phyloP scores from a whole-genome alignment of 2,888 invertebrate genomes.

The Tupiocoris notatus region DNA sequence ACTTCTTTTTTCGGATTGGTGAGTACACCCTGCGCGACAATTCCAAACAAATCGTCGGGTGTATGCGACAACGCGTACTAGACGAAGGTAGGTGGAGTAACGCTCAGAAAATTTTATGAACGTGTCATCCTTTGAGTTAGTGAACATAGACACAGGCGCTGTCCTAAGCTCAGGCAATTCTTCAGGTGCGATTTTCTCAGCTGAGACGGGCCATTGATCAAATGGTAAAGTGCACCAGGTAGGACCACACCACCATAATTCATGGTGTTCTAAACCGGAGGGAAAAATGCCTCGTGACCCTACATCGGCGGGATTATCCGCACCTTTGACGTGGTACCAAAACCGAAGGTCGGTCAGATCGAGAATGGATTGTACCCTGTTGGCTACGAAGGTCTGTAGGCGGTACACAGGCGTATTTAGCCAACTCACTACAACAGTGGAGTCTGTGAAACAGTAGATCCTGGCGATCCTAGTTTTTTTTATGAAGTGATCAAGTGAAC shows the following conservation, averaged over 20 bases:
- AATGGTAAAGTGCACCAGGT: background rate
- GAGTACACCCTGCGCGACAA: too few species aligned
- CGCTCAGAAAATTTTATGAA: too few species aligned
- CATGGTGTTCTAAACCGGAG: conserved; percentile 5
- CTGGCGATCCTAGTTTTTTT: background rate
- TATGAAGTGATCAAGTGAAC: background rate
- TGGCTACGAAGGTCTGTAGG: conserved; percentile 23
- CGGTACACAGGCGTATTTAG: conserved; percentile 10
- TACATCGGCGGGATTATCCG: conserved; percentile 52
- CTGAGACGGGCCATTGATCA: conserved; percentile 11
- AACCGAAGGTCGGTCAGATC: background rate
- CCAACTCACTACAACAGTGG: conserved; percentile 26
- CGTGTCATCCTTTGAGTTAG: too few species aligned
- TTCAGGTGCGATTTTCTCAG: background rate
- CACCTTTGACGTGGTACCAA: conserved; percentile 42
- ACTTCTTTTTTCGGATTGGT: too few species aligned
- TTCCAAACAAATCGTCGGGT: too few species aligned
- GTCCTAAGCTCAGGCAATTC: conserved; percentile 19
- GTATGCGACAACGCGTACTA: too few species aligned
- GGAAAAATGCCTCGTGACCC: conserved; percentile 47
- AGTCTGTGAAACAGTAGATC: conserved; percentile 30
- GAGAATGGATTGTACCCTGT: conserved; percentile 28
- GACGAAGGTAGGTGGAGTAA: too few species aligned
- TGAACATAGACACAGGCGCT: too few species aligned
- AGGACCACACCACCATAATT: conserved; percentile 45